phyloP scores from a whole-genome alignment of 2,113 vertebrate genomes.

The Bujurquina vittata region DNA sequence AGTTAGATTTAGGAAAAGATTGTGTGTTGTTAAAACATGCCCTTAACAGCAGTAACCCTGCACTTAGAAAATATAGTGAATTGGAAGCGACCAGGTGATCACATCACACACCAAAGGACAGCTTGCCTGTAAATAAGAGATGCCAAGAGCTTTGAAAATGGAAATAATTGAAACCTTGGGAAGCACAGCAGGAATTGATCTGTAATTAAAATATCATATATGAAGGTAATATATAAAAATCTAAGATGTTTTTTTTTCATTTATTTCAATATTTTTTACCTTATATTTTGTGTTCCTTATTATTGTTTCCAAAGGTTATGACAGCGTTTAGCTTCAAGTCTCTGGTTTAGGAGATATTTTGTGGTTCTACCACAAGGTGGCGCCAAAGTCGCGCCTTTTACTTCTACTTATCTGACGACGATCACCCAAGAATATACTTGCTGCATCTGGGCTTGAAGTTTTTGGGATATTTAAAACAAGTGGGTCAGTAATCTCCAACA shows the following conservation, averaged over 20 bases:
- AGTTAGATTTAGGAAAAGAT: neutral
- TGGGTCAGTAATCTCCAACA: neutral
- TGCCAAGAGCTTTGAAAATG: neutral
- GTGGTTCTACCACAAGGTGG: neutral
- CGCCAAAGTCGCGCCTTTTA: neutral
- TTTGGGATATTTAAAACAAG: neutral
- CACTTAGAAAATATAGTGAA: too few species aligned
- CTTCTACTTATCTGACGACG: neutral
- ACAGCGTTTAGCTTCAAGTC: neutral
- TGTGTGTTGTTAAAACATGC: neutral
- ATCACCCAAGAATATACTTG: neutral
- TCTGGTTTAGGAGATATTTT: neutral
- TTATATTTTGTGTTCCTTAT: neutral
- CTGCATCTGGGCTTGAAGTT: neutral
- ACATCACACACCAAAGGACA: neutral
- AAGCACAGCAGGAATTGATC: neutral
- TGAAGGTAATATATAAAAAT: neutral
- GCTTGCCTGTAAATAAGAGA: neutral
- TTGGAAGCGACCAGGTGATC: neutral
- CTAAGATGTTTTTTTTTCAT: neutral
- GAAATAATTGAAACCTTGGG: neutral
- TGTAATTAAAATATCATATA: neutral
- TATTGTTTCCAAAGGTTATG: neutral
- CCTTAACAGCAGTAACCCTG: too few species aligned
- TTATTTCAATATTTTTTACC: neutral